Conservation (phyloP, 1,140 invertebrate genomes). For the Gonioctena quinquepunctata region DNA sequence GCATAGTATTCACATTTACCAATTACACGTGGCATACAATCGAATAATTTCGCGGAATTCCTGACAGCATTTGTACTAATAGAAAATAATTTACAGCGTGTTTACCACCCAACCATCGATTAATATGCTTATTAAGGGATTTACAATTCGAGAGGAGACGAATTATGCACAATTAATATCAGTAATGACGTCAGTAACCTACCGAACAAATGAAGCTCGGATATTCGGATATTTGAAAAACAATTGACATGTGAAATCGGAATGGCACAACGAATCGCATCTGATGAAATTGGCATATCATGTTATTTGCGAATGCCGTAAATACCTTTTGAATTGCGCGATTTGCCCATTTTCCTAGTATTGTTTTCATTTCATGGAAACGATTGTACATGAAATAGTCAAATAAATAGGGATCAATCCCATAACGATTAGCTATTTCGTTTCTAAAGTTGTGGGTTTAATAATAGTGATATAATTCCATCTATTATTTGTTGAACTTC, state of each 20-base stretch:
- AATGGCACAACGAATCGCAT: not conserved
- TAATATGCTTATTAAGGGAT: conserved; percentile 9
- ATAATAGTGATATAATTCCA: no score
- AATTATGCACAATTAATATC: conserved; percentile 1
- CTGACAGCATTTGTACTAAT: not conserved
- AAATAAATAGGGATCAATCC: no score
- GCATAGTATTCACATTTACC: not conserved
- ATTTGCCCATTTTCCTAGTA: not conserved
- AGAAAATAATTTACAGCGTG: not conserved
- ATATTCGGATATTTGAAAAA: not conserved
- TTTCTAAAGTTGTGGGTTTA: no score
- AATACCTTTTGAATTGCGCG: not conserved
- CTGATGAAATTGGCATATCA: not conserved
- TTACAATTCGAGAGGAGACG: not conserved
- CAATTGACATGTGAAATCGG: not conserved
- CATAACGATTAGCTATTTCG: no score
- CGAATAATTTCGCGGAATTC: not conserved
- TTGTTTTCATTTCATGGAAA: no score
- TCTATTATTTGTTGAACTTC: no score
- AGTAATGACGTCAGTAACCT: not conserved
- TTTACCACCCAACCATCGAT: conserved; percentile 2
- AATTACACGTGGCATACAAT: not conserved
- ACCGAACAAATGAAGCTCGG: not conserved
- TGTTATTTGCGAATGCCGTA: not conserved
- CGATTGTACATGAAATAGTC: no score